Evolutionary conservation across 1,140 invertebrate species (phyloP), one percentile per base, ranked within the genome.

Genomic region (Trichonephila clavipes): DNA sequence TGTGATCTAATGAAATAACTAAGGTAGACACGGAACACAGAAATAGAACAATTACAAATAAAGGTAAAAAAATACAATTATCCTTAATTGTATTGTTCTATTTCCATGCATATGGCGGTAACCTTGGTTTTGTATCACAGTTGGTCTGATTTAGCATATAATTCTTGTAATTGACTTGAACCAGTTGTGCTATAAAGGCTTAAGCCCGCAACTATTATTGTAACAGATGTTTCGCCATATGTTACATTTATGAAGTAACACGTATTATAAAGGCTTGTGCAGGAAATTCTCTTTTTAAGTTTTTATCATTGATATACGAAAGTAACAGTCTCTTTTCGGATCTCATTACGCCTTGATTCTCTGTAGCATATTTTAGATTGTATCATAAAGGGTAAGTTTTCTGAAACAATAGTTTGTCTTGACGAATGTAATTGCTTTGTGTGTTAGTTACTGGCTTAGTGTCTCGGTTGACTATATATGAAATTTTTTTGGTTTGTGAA

Each of bases 181-280:
- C 16, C 16, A 51, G 7, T 51, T 51, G 51, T 12, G 0, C 7
- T 51, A 0, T 19, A 64, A 64, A 19, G 34, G 34, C 21, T 2
- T 40, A 16, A 14, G 34, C 28, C 72, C 72, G 72, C 72, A 77
- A 77, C 28, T 16, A 8, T 19, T 77, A 34, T 14, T 18, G 16
- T 18, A 77, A 40, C 72, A 77, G 72, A 77, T 77, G 72, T 77
- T 77, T 40, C 72, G 28, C 72, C 28, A 77, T n/a, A 69, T 69
- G 8, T 69, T 69, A 24, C 24, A 8, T 8, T 12, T 0, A 28
- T 77, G 72, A 34, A 18, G 28, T 18, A 34, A 40, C 7, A 40
- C 72, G 34, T 69, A 24, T 24, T 69, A 69, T 77, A 19, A 77
- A 40, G 16, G 28, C 18, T 2, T 40, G 34, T 34, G 6, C 18